These are phyloP conservation scores for Iphiclides podalirius DNA, from an alignment of 2,888 invertebrate genomes.

Conservation along the genomic window DNA sequence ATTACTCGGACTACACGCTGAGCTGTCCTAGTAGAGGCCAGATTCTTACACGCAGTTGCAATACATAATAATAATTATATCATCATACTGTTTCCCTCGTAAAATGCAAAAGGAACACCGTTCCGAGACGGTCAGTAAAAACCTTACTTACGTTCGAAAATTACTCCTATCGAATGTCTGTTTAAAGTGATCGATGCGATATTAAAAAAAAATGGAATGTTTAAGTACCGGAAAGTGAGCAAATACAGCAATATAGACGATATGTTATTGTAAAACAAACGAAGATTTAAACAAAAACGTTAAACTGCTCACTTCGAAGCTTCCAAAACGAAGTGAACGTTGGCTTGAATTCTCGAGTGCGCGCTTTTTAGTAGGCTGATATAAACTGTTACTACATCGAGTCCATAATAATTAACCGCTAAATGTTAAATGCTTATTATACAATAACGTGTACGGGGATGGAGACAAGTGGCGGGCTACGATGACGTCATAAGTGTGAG, in stretches of 20 bases:
- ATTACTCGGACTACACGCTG: constrained; percentile 69
- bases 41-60: constrained; percentile 30
- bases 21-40: constrained; percentile 73
- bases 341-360: constrained; percentile 62
- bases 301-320: constrained; percentile 70
- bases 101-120: constrained; percentile 61
- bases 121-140: constrained; percentile 50
- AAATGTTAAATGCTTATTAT: constrained; percentile 60
- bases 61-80: not conserved
- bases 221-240: constrained; percentile 75
- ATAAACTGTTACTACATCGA: constrained; percentile 42
- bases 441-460: constrained; percentile 63
- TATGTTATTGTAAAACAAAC: constrained; percentile 36
- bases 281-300: constrained; percentile 43
- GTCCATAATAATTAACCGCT: constrained; percentile 47
- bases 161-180: constrained; percentile 47
- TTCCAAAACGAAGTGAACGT: constrained; percentile 45
- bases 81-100: no score
- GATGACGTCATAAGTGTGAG: constrained; percentile 57
- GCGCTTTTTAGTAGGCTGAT: constrained; percentile 51
- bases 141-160: constrained; percentile 55
- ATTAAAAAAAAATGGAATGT: constrained; percentile 67
- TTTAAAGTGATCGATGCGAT: constrained; percentile 35
- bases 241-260: constrained; percentile 48
- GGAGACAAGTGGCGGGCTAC: constrained; percentile 65